Evolutionary conservation across 2,888 invertebrate genomes (phyloP).

Genomic region (Xanthorhoe spadicearia): DNA sequence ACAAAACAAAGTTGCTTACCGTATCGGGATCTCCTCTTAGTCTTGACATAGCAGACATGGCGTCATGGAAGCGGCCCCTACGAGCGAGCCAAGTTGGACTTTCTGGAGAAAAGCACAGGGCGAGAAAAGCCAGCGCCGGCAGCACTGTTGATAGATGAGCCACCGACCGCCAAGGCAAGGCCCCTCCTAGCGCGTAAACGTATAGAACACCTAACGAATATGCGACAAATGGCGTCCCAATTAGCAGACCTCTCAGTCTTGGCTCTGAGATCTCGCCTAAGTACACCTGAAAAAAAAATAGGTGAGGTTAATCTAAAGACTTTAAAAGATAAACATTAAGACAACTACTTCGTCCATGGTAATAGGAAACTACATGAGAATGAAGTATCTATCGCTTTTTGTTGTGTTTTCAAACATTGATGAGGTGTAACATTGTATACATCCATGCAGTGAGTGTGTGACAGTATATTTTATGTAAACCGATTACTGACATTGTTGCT

Average conservation of each 20-base stretch:
- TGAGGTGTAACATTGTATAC: slow-evolving; percentile 1
- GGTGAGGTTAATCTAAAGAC: not conserved
- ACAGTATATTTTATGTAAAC: not conserved
- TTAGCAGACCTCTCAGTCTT: slow-evolving; percentile 87
- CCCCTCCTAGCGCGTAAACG: slow-evolving; percentile 89
- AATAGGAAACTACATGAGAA: slow-evolving; percentile 2
- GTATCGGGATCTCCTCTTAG: slow-evolving; percentile 85
- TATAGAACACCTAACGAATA: slow-evolving; percentile 90
- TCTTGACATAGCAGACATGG: slow-evolving; percentile 85
- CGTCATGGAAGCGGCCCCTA: slow-evolving; percentile 82
- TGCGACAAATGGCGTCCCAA: slow-evolving; percentile 89
- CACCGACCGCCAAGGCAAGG: slow-evolving; percentile 88
- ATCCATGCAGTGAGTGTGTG: slow-evolving; percentile 3
- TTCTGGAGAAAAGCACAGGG: slow-evolving; percentile 89
- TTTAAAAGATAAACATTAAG: too few species aligned
- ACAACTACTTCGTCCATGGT: too few species aligned
- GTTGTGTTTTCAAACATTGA: slow-evolving; percentile 16
- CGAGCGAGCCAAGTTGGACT: slow-evolving; percentile 90
- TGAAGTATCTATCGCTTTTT: not conserved
- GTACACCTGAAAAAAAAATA: slow-evolving; percentile 84
- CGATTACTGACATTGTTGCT: not conserved
- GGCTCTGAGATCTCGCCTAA: slow-evolving; percentile 91
- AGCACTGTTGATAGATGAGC: slow-evolving; percentile 87
- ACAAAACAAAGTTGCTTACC: slow-evolving; percentile 64
- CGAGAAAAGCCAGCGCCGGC: slow-evolving; percentile 85